Percentiles rank a stretch among this genome's conserved stretches.
Conservation (phyloP, 2,113 vertebrate species). For the Microtus montanus region DNA sequence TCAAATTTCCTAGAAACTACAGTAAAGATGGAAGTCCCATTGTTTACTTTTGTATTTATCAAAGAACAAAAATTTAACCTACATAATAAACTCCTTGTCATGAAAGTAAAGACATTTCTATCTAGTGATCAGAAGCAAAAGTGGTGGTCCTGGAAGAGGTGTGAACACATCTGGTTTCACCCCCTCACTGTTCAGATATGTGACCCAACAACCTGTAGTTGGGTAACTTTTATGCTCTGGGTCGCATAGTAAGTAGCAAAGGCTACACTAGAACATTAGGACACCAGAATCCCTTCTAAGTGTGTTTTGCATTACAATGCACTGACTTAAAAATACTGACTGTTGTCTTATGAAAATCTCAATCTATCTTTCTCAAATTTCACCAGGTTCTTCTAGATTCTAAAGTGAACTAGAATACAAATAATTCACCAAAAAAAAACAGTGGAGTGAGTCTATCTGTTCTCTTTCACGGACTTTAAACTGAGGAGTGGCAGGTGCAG, state of each 20-base stretch:
- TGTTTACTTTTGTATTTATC: background rate
- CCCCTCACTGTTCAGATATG: background rate
- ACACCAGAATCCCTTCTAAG: background rate
- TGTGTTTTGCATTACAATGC: background rate
- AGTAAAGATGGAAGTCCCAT: slow-evolving; percentile 16
- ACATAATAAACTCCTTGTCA: background rate
- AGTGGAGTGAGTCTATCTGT: background rate
- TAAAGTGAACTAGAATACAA: background rate
- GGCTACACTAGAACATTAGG: background rate
- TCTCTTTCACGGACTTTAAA: background rate
- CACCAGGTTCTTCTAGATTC: slow-evolving; percentile 3
- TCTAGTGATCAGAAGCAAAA: slow-evolving; percentile 1
- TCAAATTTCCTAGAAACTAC: background rate
- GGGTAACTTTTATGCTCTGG: background rate
- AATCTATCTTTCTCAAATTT: slow-evolving; percentile 11
- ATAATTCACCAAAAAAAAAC: background rate
- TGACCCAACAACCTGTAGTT: background rate
- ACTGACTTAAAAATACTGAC: background rate
- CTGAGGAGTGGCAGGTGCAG: background rate
- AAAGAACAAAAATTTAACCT: background rate
- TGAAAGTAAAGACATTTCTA: background rate
- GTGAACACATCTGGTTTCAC: background rate
- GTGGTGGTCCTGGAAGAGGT: background rate
- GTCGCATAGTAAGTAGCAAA: background rate
- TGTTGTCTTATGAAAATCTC: slow-evolving; percentile 12